Base-by-base conservation (phyloP, 2,888 invertebrate species). In the Alsophila aescularia region DNA sequence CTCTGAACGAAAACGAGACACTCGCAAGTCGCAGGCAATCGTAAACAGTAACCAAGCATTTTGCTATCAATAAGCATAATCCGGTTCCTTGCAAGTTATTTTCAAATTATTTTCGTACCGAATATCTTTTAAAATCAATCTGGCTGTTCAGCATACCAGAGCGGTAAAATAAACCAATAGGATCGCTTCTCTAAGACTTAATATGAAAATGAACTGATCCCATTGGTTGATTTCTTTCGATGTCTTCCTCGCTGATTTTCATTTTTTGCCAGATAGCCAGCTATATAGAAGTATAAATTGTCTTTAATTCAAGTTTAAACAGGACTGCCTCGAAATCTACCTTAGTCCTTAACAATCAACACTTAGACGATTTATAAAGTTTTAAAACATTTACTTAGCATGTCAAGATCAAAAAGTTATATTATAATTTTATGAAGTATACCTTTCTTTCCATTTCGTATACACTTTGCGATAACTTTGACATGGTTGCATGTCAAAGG, bases 381-480 rank as follows among this genome's bases (percentile, higher is more conserved):
- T n/a, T n/a, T 50, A 45, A 55, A 44, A 55, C 50, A 51, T 50
- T 55, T 18, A 55, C 52, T 54, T 54, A 59, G 50, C 57, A 51
- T 60, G 43, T 55, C 58, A 62, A 56, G 54, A 61, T 51, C 45
- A 56, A 41, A 51, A 50, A 40, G 44, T 48, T 56, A 32, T 41
- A 45, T 55, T 52, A 61, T 64, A 60, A 56, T 52, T 58, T 60
- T 58, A 58, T 52, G 43, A 60, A 63, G 66, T 66, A 66, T 66
- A 66, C 66, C 60, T 63, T 54, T 63, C 63, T 47, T 66, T 66
- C 56, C 66, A 62, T 51, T 56, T 66, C 66, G 66, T 66, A 66
- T 66, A 66, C 66, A 60, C 62, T 52, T 58, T 52, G 52, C 54
- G 51, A 56, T 56, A 43, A 32, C 56, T 52, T 34, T 47, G 58